Evolutionary conservation across 1,140 invertebrate genomes (phyloP).

Genomic region (Chlorops oryzae): DNA sequence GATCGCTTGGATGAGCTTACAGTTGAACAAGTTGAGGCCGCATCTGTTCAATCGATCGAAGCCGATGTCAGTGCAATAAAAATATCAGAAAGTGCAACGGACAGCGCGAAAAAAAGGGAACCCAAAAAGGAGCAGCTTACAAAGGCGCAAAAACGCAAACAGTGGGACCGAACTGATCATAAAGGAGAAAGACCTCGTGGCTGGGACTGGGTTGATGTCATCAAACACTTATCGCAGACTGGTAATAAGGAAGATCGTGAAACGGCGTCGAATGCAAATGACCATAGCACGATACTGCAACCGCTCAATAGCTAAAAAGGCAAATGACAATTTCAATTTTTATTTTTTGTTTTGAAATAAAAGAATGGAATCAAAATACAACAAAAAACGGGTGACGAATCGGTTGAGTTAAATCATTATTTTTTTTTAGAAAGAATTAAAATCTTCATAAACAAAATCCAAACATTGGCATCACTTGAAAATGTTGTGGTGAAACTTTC

Average conservation of each 20-base stretch:
- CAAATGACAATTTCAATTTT: no score
- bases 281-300: neutral
- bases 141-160: constrained; percentile 83
- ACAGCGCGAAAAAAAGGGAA: constrained; percentile 52
- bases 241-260: constrained; percentile 36
- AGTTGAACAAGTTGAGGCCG: constrained; percentile 59
- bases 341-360: no score
- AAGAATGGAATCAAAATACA: no score
- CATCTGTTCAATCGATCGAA: constrained; percentile 33
- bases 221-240: constrained; percentile 87
- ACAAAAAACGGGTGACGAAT: no score
- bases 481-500: no score
- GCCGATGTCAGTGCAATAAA: constrained; percentile 31
- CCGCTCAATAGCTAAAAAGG: constrained; percentile 5
- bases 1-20: constrained; percentile 71
- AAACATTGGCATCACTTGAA: no score
- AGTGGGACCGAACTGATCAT: constrained; percentile 75
- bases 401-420: no score
- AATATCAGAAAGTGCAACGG: constrained; percentile 34
- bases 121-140: constrained; percentile 78
- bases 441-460: no score
- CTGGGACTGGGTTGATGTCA: constrained; percentile 91
- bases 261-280: no score
- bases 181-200: constrained; percentile 81
- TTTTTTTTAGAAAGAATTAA: no score